A percentile compares a stretch with the other conserved stretches of the same genome.
Conservation (phyloP, 1,140 invertebrate genomes). For the Contarinia nasturtii region DNA sequence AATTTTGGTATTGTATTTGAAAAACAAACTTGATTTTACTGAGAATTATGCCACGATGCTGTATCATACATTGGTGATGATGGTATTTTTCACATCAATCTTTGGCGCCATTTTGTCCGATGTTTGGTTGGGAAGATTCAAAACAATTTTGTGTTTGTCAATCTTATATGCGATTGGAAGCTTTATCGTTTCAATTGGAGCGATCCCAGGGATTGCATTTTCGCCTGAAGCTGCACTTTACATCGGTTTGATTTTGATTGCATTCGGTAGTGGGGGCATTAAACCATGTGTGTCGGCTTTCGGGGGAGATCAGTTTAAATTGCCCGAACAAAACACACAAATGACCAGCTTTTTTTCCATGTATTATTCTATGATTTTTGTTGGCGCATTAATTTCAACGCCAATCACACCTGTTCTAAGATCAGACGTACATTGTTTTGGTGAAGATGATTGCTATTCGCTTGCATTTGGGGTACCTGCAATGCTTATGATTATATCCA, state of each 20-base stretch:
- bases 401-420: constrained; percentile 56
- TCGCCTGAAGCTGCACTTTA: constrained; percentile 72
- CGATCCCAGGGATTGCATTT: constrained; percentile 24
- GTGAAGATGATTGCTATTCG: constrained; percentile 45
- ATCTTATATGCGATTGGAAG: constrained; percentile 53
- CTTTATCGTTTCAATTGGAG: constrained; percentile 33
- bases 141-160: constrained; percentile 49
- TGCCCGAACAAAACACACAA: constrained; percentile 36
- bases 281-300: constrained; percentile 68
- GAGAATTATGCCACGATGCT: constrained; percentile 52
- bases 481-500: constrained; percentile 43
- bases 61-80: constrained; percentile 64
- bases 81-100: constrained; percentile 76
- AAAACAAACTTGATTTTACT: constrained; percentile 39
- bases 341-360: constrained; percentile 54
- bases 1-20: constrained; percentile 62
- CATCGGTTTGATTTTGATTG: no score
- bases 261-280: no score
- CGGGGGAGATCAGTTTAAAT: constrained; percentile 62
- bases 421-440: constrained; percentile 48
- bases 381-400: constrained; percentile 57
- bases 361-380: constrained; percentile 68
- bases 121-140: constrained; percentile 68
- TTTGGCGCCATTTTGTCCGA: constrained; percentile 82
- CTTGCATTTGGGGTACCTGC: constrained; percentile 66